Evolutionary conservation across 2,797 vertebrate species (phyloP).

Genomic region (Alfaro cultratus): DNA sequence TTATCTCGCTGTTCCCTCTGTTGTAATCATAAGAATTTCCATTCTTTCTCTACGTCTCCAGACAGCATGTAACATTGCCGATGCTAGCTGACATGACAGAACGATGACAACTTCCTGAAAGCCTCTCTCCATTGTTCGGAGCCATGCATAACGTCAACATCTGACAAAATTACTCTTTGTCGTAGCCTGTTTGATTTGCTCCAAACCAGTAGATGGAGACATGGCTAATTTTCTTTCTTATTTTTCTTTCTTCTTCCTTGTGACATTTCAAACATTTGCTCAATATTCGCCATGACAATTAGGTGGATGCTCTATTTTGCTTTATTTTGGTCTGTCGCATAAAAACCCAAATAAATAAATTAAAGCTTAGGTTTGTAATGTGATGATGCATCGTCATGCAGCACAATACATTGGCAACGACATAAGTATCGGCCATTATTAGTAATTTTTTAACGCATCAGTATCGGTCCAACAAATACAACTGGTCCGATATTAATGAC

Average conservation of each 20-base stretch:
- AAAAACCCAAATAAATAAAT: not conserved
- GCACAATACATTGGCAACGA: too few species aligned
- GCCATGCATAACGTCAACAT: not conserved
- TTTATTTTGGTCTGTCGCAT: not conserved
- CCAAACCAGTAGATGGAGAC: not conserved
- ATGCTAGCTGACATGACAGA: too few species aligned
- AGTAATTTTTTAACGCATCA: too few species aligned
- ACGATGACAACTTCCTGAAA: not conserved
- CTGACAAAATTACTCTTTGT: not conserved
- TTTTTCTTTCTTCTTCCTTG: too few species aligned
- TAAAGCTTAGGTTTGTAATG: not conserved
- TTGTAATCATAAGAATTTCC: too few species aligned
- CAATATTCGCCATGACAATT: not conserved
- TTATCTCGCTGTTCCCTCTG: too few species aligned
- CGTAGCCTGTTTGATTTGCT: not conserved
- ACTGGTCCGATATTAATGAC: not conserved
- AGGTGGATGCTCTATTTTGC: not conserved
- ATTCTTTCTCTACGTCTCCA: too few species aligned
- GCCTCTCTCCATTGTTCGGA: too few species aligned
- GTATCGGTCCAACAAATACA: too few species aligned
- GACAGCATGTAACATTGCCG: too few species aligned
- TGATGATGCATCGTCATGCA: not conserved
- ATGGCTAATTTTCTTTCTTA: not conserved
- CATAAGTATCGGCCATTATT: too few species aligned
- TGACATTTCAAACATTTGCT: not conserved